Evolutionary conservation across 2,888 invertebrate genomes (phyloP).

Genomic region (Drosophila multiciliata): DNA sequence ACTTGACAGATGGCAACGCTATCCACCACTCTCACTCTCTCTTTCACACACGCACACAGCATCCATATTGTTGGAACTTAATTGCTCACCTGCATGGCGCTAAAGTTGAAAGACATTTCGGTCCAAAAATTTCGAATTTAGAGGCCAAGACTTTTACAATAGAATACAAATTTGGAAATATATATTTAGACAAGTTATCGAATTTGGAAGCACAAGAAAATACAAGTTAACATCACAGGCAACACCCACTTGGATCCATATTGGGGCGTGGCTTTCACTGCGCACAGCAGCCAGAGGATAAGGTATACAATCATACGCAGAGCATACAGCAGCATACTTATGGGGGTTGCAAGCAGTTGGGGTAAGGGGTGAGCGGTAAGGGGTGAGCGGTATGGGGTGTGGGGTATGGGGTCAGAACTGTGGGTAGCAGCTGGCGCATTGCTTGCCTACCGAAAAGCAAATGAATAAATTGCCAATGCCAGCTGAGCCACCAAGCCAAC

Average conservation of each 20-base stretch:
- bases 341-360: constrained; percentile 2
- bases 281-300: constrained; percentile 35
- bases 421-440: constrained; percentile 57
- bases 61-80: constrained; percentile 14
- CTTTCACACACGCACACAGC: constrained; percentile 19
- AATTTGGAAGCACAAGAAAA: neutral
- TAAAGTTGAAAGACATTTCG: constrained; percentile 83
- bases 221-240: constrained; percentile 3
- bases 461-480: constrained; percentile 56
- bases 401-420: constrained; percentile 10
- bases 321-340: neutral
- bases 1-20: constrained; percentile 23
- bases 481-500: constrained; percentile 48
- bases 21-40: neutral
- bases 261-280: constrained; percentile 45
- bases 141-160: neutral
- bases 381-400: neutral
- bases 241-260: constrained; percentile 13
- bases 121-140: constrained; percentile 29
- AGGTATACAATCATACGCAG: neutral
- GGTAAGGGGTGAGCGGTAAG: neutral
- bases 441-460: constrained; percentile 56
- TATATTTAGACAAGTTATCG: neutral
- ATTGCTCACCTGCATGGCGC: constrained; percentile 84
- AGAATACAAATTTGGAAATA: constrained; percentile 1